Evolutionary conservation across 2,797 vertebrate species (phyloP).

Genomic region (Sorex maritimensis): DNA sequence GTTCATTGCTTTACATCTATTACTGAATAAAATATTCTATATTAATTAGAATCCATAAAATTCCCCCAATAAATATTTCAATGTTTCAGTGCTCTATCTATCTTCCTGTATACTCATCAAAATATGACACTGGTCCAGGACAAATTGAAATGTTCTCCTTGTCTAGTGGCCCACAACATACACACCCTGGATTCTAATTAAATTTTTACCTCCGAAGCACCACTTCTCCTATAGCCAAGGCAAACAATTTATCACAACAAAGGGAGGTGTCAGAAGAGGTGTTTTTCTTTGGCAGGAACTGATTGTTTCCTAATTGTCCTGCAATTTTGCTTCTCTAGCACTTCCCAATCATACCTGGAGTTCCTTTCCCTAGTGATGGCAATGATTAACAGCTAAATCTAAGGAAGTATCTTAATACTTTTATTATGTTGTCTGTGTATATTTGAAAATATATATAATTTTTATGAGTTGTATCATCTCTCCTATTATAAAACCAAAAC

Average conservation of each 20-base stretch:
- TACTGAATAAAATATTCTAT: constrained; percentile 43
- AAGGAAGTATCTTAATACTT: neutral
- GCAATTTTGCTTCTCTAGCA: constrained; percentile 5
- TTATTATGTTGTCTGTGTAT: neutral
- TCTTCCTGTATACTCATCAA: neutral
- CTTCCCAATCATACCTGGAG: neutral
- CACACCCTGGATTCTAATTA: constrained; percentile 22
- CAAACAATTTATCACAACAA: constrained; percentile 23
- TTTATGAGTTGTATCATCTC: neutral
- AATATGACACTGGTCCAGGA: neutral
- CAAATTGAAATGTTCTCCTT: neutral
- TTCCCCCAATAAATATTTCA: constrained; percentile 10
- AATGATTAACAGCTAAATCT: neutral
- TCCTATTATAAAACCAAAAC: neutral
- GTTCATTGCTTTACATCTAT: constrained; percentile 30
- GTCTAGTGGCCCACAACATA: neutral
- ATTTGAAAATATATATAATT: neutral
- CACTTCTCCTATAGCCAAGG: neutral
- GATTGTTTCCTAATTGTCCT: constrained; percentile 11
- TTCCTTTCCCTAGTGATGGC: neutral
- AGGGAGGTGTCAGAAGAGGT: neutral
- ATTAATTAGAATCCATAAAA: constrained; percentile 30
- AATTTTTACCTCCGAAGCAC: neutral
- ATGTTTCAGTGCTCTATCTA: neutral
- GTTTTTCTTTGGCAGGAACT: neutral